A percentile compares a stretch with the other conserved stretches of the same genome.
phyloP scores from a whole-genome alignment of 2,888 invertebrate species.

The Hypomecis atomaria region DNA sequence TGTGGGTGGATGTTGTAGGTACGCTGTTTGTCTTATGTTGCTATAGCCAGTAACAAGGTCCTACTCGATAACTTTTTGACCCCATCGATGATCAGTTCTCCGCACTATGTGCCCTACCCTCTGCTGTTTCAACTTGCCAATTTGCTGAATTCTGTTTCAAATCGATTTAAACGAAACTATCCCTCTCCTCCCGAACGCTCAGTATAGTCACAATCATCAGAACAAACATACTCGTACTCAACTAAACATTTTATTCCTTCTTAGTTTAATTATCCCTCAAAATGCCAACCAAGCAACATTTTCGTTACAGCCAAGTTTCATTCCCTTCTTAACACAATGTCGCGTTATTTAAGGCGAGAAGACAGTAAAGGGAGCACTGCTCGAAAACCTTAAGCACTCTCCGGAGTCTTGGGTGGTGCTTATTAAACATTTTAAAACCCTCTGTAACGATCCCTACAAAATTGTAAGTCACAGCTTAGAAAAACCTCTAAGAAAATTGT shows the following conservation, averaged over 20 bases:
- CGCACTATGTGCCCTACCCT: no score
- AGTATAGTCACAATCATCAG: not conserved
- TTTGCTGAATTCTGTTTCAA: no score
- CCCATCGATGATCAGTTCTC: no score
- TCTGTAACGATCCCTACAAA: slow-evolving; percentile 45
- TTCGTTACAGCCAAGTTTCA: slow-evolving; percentile 26
- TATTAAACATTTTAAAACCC: slow-evolving; percentile 59
- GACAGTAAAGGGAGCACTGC: slow-evolving; percentile 37
- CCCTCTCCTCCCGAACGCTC: no score
- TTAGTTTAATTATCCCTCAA: slow-evolving; percentile 24
- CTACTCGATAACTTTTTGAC: no score
- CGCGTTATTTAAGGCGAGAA: slow-evolving; percentile 37
- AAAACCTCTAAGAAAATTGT: slow-evolving; percentile 2
- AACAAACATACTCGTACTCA: not conserved
- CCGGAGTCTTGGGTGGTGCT: slow-evolving; percentile 42
- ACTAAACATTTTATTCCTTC: slow-evolving; percentile 9
- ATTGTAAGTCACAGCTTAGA: slow-evolving; percentile 47
- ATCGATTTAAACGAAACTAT: no score
- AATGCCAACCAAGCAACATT: slow-evolving; percentile 25
- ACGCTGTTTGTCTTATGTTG: no score
- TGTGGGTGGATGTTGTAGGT: no score
- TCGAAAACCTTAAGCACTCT: slow-evolving; percentile 41
- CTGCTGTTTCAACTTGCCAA: no score
- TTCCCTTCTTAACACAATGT: slow-evolving; percentile 39
- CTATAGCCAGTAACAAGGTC: no score